phyloP scores from a whole-genome alignment of 2,113 vertebrate genomes.

The Halcyon malimbica region DNA sequence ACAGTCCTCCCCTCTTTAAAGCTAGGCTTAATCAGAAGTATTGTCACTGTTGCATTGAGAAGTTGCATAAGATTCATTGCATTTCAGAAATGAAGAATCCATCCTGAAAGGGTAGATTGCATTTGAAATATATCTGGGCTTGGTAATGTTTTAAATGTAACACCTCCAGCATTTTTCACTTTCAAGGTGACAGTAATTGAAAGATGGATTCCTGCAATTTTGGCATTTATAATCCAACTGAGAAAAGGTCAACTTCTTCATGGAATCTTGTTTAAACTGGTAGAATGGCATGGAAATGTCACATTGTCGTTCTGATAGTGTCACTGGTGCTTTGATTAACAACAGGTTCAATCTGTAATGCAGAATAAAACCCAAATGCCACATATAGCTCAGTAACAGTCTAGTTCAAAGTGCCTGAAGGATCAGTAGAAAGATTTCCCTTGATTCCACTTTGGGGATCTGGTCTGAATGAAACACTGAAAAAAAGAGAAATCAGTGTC shows the following conservation, averaged over 20 bases:
- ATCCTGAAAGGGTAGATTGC: not conserved
- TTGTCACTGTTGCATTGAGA: not conserved
- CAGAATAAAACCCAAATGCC: not conserved
- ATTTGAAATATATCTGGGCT: slow-evolving; percentile 42
- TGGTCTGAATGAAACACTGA: not conserved
- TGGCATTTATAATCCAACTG: slow-evolving; percentile 66
- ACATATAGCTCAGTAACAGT: not conserved
- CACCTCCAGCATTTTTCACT: slow-evolving; percentile 46
- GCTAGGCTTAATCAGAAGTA: not conserved
- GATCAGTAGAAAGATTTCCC: not conserved
- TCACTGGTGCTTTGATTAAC: slow-evolving; percentile 51
- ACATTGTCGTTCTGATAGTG: slow-evolving; percentile 26
- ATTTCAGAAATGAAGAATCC: not conserved
- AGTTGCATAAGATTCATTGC: not conserved
- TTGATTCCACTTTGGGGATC: not conserved
- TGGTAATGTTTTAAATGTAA: slow-evolving; percentile 27
- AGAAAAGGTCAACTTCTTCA: slow-evolving; percentile 68
- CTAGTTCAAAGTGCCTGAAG: not conserved
- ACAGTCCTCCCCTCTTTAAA: not conserved
- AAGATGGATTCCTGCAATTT: slow-evolving; percentile 40
- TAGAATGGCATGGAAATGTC: slow-evolving; percentile 40
- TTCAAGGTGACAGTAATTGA: slow-evolving; percentile 64
- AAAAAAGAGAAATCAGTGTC: not conserved
- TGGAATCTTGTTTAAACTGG: slow-evolving; percentile 8
- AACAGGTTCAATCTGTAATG: slow-evolving; percentile 11